Evolutionary conservation across 2,888 invertebrate species (phyloP).

Genomic region (Tachina lurida): DNA sequence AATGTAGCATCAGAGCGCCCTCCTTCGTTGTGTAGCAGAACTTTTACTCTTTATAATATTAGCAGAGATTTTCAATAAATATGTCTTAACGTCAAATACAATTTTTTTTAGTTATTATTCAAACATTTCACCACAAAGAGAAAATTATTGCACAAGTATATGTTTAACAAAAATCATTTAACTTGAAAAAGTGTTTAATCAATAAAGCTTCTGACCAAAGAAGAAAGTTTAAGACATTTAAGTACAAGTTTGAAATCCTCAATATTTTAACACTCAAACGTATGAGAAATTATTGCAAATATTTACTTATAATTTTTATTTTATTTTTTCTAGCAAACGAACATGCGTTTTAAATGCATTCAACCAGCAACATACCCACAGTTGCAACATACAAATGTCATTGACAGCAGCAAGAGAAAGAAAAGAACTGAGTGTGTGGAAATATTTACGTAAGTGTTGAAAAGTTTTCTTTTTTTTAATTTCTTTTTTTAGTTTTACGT

Average conservation of each 20-base stretch:
- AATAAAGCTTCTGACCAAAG: conserved; percentile 7
- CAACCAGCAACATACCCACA: conserved; percentile 16
- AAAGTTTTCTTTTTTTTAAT: conserved; percentile 21
- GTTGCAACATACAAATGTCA: conserved; percentile 22
- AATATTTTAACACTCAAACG: conserved; percentile 30
- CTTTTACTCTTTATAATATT: too few relatives aligned
- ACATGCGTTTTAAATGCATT: conserved; percentile 6
- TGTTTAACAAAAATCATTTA: background rate
- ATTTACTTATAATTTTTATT: too few relatives aligned
- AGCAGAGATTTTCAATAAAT: too few relatives aligned
- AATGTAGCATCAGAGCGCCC: too few relatives aligned
- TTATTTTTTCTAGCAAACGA: background rate
- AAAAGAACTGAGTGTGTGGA: background rate
- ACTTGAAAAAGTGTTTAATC: conserved; percentile 7
- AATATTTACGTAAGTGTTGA: conserved; percentile 13
- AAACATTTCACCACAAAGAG: background rate
- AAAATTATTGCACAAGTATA: background rate
- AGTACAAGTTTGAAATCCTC: conserved; percentile 35
- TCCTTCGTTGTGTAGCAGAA: too few relatives aligned
- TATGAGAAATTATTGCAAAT: background rate
- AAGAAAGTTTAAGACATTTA: conserved; percentile 30
- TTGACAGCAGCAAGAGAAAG: conserved; percentile 2
- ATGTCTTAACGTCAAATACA: too few relatives aligned
- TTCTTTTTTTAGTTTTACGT: conserved; percentile 34
- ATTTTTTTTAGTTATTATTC: background rate